Conservation (phyloP, 2,888 invertebrate species). For the Agonopterix alstromeriana region DNA sequence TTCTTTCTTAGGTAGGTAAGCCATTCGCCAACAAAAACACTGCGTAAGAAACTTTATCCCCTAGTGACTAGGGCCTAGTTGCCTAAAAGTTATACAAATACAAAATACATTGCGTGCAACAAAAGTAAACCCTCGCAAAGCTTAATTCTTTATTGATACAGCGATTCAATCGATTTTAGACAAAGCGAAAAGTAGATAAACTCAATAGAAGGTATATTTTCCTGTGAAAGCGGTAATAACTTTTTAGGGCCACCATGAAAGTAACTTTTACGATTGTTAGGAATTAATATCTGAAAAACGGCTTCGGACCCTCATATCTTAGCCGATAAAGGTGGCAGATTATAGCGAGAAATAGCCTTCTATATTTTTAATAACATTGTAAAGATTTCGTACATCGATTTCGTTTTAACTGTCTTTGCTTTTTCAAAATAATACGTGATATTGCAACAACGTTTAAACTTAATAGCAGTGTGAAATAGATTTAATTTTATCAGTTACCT, state of each 20-base stretch:
- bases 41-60: no score
- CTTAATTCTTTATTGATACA: constrained; percentile 18
- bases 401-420: background rate
- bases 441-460: no score
- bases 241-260: constrained; percentile 66
- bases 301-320: constrained; percentile 57
- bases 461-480: no score
- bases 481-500: no score
- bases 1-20: no score
- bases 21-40: no score
- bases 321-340: constrained; percentile 42
- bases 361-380: constrained; percentile 25
- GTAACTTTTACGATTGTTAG: constrained; percentile 71
- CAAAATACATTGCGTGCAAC: no score
- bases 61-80: no score
- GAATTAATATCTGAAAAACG: constrained; percentile 73
- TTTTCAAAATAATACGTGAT: no score
- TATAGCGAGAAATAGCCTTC: constrained; percentile 34
- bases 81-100: no score
- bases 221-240: constrained; percentile 51
- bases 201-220: constrained; percentile 56
- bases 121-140: constrained; percentile 2
- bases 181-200: constrained; percentile 55
- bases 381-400: constrained; percentile 3
- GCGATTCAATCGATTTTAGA: constrained; percentile 46